Evolutionary conservation across 2,888 invertebrate genomes (phyloP).

Genomic region (Germaria angustata): DNA sequence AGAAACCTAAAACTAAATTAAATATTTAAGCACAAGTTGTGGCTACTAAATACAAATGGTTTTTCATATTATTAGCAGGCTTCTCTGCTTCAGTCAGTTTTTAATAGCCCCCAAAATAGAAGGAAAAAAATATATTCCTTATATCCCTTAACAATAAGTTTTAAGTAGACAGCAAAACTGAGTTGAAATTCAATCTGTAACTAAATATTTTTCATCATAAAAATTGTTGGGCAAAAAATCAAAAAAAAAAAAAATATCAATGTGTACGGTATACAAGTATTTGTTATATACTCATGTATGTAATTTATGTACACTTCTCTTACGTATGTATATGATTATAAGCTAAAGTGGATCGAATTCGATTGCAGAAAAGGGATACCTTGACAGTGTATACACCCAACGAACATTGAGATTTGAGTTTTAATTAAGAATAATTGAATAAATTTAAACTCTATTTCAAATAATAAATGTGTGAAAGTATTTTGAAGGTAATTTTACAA

Average conservation of each 20-base stretch:
- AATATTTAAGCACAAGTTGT: slow-evolving; percentile 19
- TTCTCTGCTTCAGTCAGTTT: slow-evolving; percentile 2
- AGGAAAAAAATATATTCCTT: slow-evolving; percentile 8
- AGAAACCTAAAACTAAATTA: slow-evolving; percentile 10
- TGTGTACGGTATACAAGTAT: too few relatives aligned
- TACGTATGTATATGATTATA: slow-evolving; percentile 27
- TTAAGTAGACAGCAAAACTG: slow-evolving; percentile 2
- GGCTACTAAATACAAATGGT: slow-evolving; percentile 24
- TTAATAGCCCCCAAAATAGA: slow-evolving; percentile 9
- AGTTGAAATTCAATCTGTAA: slow-evolving; percentile 61
- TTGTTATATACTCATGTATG: too few relatives aligned
- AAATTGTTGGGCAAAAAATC: neutral
- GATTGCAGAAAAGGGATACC: neutral
- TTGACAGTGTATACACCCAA: too few relatives aligned
- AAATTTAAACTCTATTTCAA: too few relatives aligned
- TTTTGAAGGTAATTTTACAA: too few relatives aligned
- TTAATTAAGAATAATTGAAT: too few relatives aligned
- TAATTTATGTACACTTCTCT: too few relatives aligned
- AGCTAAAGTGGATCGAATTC: slow-evolving; percentile 24
- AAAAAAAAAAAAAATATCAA: neutral
- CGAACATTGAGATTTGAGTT: too few relatives aligned
- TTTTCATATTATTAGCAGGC: slow-evolving; percentile 23
- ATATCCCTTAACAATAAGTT: slow-evolving; percentile 37
- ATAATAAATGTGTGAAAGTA: too few relatives aligned
- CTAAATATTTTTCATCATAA: slow-evolving; percentile 53